Evolutionary conservation across 2,797 vertebrate species (phyloP).

Genomic region (Sebastes kiyomatsui): DNA sequence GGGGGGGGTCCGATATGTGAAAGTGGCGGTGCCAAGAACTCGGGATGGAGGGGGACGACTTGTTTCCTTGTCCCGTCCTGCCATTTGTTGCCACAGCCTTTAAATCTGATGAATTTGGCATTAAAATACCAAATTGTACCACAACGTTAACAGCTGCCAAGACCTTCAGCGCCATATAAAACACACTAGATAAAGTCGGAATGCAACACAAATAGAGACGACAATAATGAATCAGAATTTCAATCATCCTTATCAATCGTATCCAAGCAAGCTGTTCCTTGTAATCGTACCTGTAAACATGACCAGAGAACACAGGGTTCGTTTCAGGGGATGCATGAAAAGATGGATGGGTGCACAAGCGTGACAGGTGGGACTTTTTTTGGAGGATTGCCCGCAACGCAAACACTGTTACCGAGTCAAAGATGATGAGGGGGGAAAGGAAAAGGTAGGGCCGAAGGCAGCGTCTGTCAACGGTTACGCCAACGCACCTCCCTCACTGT

Average conservation of each 20-base stretch:
- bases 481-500: background rate
- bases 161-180: background rate
- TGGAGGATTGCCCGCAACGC: background rate
- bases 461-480: background rate
- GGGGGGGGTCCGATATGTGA: background rate
- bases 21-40: constrained; percentile 9
- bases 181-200: background rate
- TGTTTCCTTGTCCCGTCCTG: background rate
- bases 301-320: background rate
- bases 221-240: background rate
- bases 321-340: background rate
- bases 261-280: background rate
- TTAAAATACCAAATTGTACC: background rate
- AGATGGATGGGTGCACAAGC: background rate
- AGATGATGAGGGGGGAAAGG: background rate
- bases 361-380: background rate
- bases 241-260: background rate
- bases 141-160: background rate
- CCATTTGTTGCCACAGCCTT: background rate
- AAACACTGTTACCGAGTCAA: background rate
- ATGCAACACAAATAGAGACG: background rate
- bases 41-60: background rate
- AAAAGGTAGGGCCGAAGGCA: background rate
- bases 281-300: background rate
- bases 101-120: background rate